These are phyloP conservation scores for Schizotus pectinicornis DNA, from an alignment of 2,888 invertebrate species.

Conservation along the genomic window DNA sequence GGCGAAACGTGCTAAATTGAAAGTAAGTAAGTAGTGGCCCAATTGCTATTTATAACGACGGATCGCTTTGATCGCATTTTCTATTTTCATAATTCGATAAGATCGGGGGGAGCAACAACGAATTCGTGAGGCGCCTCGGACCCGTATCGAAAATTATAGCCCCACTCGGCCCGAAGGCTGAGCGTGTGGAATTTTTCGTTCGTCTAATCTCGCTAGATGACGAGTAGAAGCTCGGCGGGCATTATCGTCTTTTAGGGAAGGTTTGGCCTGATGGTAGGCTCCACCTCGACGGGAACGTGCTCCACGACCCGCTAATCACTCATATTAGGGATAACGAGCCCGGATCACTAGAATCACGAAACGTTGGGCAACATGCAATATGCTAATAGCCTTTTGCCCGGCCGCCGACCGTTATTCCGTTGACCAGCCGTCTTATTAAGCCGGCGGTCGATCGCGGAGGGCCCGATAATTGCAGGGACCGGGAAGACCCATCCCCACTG, in stretches of 20 bases:
- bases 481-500: too few species aligned
- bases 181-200: slow-evolving; percentile 10
- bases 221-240: neutral
- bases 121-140: too few species aligned
- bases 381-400: neutral
- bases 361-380: slow-evolving; percentile 9
- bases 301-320: slow-evolving; percentile 21
- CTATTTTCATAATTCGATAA: too few species aligned
- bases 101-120: too few species aligned
- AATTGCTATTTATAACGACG: too few species aligned
- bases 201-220: neutral
- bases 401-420: too few species aligned
- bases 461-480: too few species aligned
- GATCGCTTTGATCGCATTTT: too few species aligned
- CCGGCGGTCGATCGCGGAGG: too few species aligned
- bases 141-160: slow-evolving; percentile 1
- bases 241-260: slow-evolving; percentile 16
- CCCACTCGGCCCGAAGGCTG: neutral
- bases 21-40: too few species aligned
- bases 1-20: too few species aligned
- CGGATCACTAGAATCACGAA: slow-evolving; percentile 16
- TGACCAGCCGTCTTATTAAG: too few species aligned
- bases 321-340: slow-evolving; percentile 20
- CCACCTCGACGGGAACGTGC: slow-evolving; percentile 7
- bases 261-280: slow-evolving; percentile 6